Conservation (phyloP, 1,140 invertebrate genomes). For the Drosophila sproati region DNA sequence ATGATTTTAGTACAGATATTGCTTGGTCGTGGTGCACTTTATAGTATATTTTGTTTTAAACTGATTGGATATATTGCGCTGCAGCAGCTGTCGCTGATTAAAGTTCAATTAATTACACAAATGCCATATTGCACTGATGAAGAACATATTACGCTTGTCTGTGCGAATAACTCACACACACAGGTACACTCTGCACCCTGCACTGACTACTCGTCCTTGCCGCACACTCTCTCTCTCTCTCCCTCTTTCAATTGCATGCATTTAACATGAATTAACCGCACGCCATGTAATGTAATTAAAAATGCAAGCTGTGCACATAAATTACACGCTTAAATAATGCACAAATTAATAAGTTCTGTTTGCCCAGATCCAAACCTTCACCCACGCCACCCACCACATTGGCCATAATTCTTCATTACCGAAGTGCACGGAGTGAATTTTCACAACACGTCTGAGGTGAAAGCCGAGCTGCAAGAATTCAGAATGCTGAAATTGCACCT, state of each 20-base stretch:
- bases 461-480: conserved; percentile 15
- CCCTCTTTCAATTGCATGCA: conserved; percentile 51
- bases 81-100: conserved; percentile 70
- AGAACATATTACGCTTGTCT: conserved; percentile 55
- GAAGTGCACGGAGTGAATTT: conserved; percentile 33
- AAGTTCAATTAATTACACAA: conserved; percentile 80
- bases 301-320: conserved; percentile 79
- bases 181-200: background rate
- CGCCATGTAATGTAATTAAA: conserved; percentile 79
- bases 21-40: background rate
- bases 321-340: conserved; percentile 80
- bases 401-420: conserved; percentile 77
- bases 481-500: conserved; percentile 1
- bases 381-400: conserved; percentile 1
- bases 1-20: too few species aligned
- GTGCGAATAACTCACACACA: background rate
- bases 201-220: background rate
- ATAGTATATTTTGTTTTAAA: background rate
- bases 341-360: conserved; percentile 81
- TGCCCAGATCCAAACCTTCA: conserved; percentile 9
- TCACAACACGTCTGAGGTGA: conserved; percentile 35
- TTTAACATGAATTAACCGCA: conserved; percentile 81
- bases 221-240: conserved; percentile 2
- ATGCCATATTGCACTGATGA: conserved; percentile 56
- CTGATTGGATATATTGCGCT: background rate